These are phyloP conservation scores for Andrena marginata DNA, from an alignment of 2,888 invertebrate species.

Conservation along the genomic window DNA sequence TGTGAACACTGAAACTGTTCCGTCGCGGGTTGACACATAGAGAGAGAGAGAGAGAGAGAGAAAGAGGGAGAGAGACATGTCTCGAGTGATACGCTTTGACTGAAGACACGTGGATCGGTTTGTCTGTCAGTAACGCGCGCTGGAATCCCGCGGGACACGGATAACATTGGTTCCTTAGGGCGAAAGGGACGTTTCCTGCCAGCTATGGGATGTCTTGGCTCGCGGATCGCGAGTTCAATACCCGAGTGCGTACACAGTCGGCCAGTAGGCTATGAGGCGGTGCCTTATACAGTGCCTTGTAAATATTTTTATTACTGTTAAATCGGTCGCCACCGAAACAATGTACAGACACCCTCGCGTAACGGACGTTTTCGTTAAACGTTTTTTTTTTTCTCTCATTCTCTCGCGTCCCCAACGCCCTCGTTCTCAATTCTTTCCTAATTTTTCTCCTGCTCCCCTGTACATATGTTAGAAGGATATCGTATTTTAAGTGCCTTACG, in stretches of 20 bases:
- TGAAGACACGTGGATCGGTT: slow-evolving; percentile 47
- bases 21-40: slow-evolving; percentile 12
- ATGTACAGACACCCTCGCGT: slow-evolving; percentile 8
- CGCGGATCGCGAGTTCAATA: slow-evolving; percentile 49
- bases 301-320: slow-evolving; percentile 66
- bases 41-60: slow-evolving; percentile 52
- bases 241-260: slow-evolving; percentile 68
- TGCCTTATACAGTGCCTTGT: slow-evolving; percentile 84
- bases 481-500: slow-evolving; percentile 84
- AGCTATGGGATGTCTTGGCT: slow-evolving; percentile 35
- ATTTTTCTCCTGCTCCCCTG: slow-evolving; percentile 35
- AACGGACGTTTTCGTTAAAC: slow-evolving; percentile 4
- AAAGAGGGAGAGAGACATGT: slow-evolving; percentile 40
- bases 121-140: slow-evolving; percentile 26
- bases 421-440: slow-evolving; percentile 28
- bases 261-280: slow-evolving; percentile 81
- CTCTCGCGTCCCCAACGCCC: slow-evolving; percentile 11
- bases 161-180: slow-evolving; percentile 20
- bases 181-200: slow-evolving; percentile 35
- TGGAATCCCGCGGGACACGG: slow-evolving; percentile 51
- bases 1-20: not conserved
- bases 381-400: not conserved
- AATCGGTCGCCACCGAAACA: slow-evolving; percentile 26
- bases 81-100: slow-evolving; percentile 17
- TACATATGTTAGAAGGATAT: slow-evolving; percentile 70